Base-by-base conservation (phyloP, 2,113 vertebrate species). In the Ailuropoda melanoleuca region DNA sequence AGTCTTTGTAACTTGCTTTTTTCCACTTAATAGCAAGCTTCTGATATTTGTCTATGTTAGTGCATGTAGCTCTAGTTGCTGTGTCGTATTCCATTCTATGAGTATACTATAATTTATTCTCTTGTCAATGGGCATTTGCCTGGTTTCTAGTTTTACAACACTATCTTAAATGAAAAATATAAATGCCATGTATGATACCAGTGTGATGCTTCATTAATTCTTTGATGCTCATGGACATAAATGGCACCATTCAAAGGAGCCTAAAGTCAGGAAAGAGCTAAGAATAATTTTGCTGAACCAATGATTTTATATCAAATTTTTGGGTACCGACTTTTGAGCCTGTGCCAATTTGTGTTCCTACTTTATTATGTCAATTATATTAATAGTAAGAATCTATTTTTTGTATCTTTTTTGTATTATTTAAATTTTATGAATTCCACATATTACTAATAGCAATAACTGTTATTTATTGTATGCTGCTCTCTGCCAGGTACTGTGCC, bases 381-480 rank as follows among this genome's bases (percentile, higher is more conserved):
- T 83, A 53, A 58, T 94, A 74, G 18, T 81, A 50, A 62, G 11
- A 37, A 86, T 62, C 56, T 81, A 68, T 53, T 50, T 74, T 95
- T 82, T 50, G 12, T 83, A n/a, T 89, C 31, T 77, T 74, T 56
- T 94, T 93, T 70, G 34, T 58, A 37, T 93, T 82, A 96, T n/a
- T 66, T 94, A 84, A 74, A 85, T 90, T 75, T 75, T 75, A 24
- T 37, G 17, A 74, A 56, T 68, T 93, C n/a, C 21, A 0, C 81
- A 9, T 85, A 55, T 84, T 95, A 64, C 46, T 84, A 50, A 26
- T 56, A 72, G 55, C 50, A 82, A 34, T 78, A 68, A 21, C 26
- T 86, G 26, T 85, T 92, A 72, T 17, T 75, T 95, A 56, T 39
- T 83, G 21, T 62, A 2, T 84, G 17, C 1, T 91, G 46, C 26